A percentile compares a stretch with the other conserved stretches of the same genome.
Conservation (phyloP, 35 echinoderm and acorn worm genomes). For the Acanthaster planci region DNA sequence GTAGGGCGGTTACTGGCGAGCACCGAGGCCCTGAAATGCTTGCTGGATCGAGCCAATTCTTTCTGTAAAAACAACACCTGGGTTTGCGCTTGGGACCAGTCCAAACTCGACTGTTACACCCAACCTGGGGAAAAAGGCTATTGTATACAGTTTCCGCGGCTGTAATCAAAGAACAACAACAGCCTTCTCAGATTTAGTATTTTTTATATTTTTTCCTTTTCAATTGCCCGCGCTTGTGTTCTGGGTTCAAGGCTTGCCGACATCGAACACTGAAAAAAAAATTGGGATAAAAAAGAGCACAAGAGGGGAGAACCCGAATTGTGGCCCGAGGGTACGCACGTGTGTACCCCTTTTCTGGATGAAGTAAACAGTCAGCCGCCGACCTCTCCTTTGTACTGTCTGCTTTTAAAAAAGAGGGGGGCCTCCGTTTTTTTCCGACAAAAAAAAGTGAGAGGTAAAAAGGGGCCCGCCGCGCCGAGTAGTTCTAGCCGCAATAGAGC, state of each 20-base stretch:
- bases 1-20: background rate
- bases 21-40: background rate
- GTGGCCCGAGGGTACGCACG: constrained; percentile 5
- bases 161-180: constrained; percentile 34
- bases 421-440: constrained; percentile 1
- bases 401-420: constrained; percentile 1
- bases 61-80: constrained; percentile 16
- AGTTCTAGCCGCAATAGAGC: background rate
- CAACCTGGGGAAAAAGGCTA: background rate
- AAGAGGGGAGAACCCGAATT: background rate
- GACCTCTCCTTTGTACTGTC: constrained; percentile 5
- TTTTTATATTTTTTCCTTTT: background rate
- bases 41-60: background rate
- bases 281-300: background rate
- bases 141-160: constrained; percentile 22
- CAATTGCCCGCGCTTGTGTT: background rate
- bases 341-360: constrained; percentile 15
- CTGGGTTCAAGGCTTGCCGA: constrained; percentile 15
- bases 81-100: background rate
- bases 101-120: constrained; percentile 10
- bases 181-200: background rate
- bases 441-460: background rate
- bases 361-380: constrained; percentile 9
- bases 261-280: background rate
- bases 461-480: background rate